Percentiles rank a stretch among this genome's conserved stretches.
phyloP scores from a whole-genome alignment of 2,888 invertebrate species.

The Aplocera efformata region DNA sequence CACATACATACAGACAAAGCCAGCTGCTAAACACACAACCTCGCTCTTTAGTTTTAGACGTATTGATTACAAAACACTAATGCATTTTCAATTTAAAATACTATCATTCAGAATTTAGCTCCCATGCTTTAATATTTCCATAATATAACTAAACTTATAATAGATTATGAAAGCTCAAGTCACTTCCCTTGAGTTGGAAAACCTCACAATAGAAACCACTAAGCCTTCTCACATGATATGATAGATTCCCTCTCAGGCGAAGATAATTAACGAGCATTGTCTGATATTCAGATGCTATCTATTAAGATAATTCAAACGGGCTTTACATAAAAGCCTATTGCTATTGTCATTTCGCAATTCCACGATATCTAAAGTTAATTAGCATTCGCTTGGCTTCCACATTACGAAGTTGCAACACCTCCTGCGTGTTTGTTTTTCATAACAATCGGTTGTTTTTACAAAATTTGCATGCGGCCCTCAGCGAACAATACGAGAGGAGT shows the following conservation, averaged over 20 bases:
- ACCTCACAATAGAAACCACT: slow-evolving; percentile 2
- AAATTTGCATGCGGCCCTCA: slow-evolving; percentile 57
- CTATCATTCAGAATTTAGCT: no score
- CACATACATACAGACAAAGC: no score
- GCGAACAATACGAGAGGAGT: slow-evolving; percentile 64
- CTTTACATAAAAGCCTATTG: slow-evolving; percentile 28
- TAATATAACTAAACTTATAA: background rate
- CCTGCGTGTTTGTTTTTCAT: slow-evolving; percentile 56
- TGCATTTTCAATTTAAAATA: no score
- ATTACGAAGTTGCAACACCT: slow-evolving; percentile 40
- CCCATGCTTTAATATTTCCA: no score
- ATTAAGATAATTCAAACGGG: slow-evolving; percentile 24
- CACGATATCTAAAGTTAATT: slow-evolving; percentile 61
- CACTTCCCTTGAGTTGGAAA: slow-evolving; percentile 1
- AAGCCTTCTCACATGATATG: slow-evolving; percentile 20
- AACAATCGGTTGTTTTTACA: slow-evolving; percentile 71
- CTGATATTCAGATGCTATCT: slow-evolving; percentile 23
- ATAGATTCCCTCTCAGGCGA: slow-evolving; percentile 16
- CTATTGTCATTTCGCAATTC: slow-evolving; percentile 45
- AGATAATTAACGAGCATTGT: slow-evolving; percentile 28
- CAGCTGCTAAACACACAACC: no score
- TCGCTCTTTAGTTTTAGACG: no score
- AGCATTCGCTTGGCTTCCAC: slow-evolving; percentile 42
- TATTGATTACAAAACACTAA: no score
- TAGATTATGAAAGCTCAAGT: background rate